Conservation (phyloP, 2,888 invertebrate genomes). For the Athalia rosae region DNA sequence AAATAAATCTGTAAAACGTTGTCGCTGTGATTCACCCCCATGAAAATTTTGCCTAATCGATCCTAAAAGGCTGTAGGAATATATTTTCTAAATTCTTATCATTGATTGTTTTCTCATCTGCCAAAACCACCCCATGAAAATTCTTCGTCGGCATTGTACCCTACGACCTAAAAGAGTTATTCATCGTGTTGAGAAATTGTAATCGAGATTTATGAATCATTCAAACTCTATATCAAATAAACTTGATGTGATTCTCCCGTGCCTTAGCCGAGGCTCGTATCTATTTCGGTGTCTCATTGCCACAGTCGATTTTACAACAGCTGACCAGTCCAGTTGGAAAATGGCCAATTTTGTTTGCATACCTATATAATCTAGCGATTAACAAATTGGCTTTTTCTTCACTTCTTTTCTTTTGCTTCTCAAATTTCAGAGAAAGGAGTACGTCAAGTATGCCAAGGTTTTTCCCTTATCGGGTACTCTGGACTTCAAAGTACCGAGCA, state of each 20-base stretch:
- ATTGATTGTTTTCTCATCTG: too few species aligned
- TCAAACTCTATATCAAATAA: conserved; percentile 26
- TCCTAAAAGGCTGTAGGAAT: not conserved
- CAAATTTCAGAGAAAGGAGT: conserved; percentile 88
- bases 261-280: conserved; percentile 36
- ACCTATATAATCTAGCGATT: conserved; percentile 29
- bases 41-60: too few species aligned
- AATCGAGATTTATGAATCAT: too few species aligned
- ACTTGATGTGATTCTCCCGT: conserved; percentile 40
- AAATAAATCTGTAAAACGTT: not conserved
- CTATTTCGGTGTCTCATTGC: conserved; percentile 45
- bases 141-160: too few species aligned
- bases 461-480: conserved; percentile 88
- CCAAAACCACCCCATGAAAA: too few species aligned
- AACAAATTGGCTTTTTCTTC: conserved; percentile 62
- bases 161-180: too few species aligned
- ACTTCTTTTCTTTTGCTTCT: too few species aligned
- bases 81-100: too few species aligned
- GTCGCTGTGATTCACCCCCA: too few species aligned
- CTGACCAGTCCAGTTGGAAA: conserved; percentile 41
- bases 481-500: conserved; percentile 92
- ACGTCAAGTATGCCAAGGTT: conserved; percentile 96
- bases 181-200: too few species aligned
- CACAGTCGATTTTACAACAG: conserved; percentile 43
- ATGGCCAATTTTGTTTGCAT: conserved; percentile 31